Conservation (phyloP, 2,113 vertebrate genomes). For the Pogonocichla stellata region DNA sequence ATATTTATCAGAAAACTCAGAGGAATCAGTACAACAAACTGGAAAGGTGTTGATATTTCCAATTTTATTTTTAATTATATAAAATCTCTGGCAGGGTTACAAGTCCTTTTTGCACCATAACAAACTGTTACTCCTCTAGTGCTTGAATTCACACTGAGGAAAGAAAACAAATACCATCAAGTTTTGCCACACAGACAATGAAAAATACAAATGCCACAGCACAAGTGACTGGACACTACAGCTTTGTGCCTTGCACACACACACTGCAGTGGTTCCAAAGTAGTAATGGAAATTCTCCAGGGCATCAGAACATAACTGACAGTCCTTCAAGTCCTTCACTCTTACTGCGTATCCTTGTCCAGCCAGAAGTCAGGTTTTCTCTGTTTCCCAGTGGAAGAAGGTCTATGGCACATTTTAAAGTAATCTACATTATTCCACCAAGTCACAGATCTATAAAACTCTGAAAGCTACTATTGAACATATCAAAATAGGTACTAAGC, state of each 20-base stretch:
- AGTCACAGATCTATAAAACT: not conserved
- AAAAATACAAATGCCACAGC: not conserved
- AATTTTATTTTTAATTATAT: slow-evolving; percentile 61
- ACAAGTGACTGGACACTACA: not conserved
- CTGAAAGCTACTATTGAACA: not conserved
- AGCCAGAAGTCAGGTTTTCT: not conserved
- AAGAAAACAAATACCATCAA: slow-evolving; percentile 33
- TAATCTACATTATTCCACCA: not conserved
- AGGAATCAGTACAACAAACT: not conserved
- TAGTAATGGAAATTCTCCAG: not conserved
- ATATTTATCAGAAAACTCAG: slow-evolving; percentile 30
- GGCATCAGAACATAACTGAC: not conserved
- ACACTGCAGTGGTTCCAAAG: not conserved
- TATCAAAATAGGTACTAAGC: not conserved
- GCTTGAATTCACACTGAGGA: not conserved
- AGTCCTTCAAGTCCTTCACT: not conserved
- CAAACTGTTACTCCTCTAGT: slow-evolving; percentile 16
- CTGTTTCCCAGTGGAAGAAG: not conserved
- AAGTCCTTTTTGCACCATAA: slow-evolving; percentile 27
- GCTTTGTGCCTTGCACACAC: not conserved
- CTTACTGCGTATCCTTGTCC: not conserved
- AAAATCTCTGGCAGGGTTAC: slow-evolving; percentile 44
- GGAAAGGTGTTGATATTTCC: slow-evolving; percentile 22
- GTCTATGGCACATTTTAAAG: not conserved
- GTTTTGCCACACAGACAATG: slow-evolving; percentile 8